Conservation (phyloP, 2,888 invertebrate genomes). For the Aradus depressus region DNA sequence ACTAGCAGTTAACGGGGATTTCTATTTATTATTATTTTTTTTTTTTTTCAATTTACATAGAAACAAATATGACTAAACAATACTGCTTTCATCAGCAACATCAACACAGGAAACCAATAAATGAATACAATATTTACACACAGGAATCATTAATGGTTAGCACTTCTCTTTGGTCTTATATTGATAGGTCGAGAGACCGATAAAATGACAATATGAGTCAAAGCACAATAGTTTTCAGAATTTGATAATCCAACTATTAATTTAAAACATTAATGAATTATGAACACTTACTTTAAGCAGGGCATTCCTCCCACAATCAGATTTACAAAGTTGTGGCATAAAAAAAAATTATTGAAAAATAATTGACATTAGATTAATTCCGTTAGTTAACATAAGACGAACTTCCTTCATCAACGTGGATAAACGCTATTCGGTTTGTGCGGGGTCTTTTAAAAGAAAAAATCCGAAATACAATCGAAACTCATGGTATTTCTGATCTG, state of each 20-base stretch:
- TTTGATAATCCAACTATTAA: neutral
- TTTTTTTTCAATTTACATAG: neutral
- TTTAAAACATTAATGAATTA: conserved; percentile 7
- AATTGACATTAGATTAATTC: no score
- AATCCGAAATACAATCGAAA: no score
- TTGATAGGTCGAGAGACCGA: neutral
- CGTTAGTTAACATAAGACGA: no score
- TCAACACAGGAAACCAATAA: neutral
- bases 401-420: no score
- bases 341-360: neutral
- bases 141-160: no score
- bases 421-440: no score
- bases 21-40: neutral
- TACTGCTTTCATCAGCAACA: neutral
- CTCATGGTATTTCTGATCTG: no score
- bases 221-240: neutral
- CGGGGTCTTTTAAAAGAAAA: no score
- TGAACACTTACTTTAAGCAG: conserved; percentile 52
- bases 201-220: neutral
- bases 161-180: no score
- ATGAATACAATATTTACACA: no score
- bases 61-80: neutral
- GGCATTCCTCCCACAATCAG: conserved; percentile 63
- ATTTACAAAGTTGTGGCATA: conserved; percentile 59
- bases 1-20: conserved; percentile 6